These are phyloP conservation scores for Micromys minutus DNA, from an alignment of 2,113 vertebrate genomes.

Conservation along the genomic window DNA sequence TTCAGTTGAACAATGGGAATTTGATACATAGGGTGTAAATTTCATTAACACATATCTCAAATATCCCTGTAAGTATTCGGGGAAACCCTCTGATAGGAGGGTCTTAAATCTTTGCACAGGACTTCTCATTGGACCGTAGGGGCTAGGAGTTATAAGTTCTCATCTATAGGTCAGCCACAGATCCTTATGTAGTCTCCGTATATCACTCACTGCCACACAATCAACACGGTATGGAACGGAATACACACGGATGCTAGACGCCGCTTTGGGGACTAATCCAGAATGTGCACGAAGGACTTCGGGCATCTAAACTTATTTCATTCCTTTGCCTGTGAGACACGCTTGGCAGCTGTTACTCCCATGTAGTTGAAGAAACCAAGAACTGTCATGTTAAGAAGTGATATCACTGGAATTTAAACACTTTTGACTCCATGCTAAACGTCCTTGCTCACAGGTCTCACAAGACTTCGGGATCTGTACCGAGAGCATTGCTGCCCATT, in stretches of 20 bases:
- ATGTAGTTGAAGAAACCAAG: not conserved
- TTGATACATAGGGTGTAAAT: not conserved
- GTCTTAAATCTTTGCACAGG: not conserved
- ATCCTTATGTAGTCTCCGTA: not conserved
- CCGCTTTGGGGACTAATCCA: not conserved
- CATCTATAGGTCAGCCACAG: not conserved
- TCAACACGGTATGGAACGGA: not conserved
- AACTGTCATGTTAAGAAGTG: not conserved
- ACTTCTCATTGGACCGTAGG: constrained; percentile 6
- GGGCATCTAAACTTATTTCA: not conserved
- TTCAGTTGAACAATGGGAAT: not conserved
- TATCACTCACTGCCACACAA: not conserved
- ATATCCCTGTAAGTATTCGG: not conserved
- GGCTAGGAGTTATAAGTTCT: not conserved
- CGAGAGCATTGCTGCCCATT: too few species aligned
- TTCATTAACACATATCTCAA: not conserved
- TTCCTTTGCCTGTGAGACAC: not conserved
- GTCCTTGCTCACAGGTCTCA: not conserved
- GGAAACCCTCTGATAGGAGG: not conserved
- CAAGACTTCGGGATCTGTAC: not conserved
- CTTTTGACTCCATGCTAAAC: rapidly evolving
- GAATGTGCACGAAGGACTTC: not conserved
- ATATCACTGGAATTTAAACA: not conserved
- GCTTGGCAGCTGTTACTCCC: not conserved
- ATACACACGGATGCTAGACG: not conserved